Evolutionary conservation across 2,888 invertebrate genomes (phyloP).

Genomic region (Lasioglossum villosulum): DNA sequence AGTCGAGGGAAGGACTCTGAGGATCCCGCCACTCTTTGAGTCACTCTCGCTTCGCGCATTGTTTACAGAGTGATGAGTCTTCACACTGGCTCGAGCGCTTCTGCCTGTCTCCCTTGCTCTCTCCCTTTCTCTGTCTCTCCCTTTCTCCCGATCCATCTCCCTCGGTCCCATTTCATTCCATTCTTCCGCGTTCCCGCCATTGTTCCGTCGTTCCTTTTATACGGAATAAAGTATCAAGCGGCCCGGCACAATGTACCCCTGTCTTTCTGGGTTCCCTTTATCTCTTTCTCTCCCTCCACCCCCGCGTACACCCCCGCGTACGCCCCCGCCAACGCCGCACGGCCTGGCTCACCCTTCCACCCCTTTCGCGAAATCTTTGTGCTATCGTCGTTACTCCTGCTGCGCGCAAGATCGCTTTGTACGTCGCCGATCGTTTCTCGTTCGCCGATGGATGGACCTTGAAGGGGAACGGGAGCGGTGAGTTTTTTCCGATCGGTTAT

Average conservation of each 20-base stretch:
- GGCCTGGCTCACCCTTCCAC: constrained; percentile 26
- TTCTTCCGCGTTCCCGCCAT: constrained; percentile 82
- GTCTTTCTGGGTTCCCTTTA: constrained; percentile 77
- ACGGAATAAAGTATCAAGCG: constrained; percentile 83
- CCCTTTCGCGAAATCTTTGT: constrained; percentile 71
- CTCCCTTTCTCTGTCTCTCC: constrained; percentile 65
- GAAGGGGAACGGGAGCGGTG: constrained; percentile 24
- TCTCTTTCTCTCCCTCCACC: constrained; percentile 65
- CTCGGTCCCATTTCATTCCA: constrained; percentile 81
- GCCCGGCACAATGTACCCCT: constrained; percentile 82
- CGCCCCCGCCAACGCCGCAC: not conserved
- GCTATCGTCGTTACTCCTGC: constrained; percentile 60
- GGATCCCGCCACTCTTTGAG: constrained; percentile 78
- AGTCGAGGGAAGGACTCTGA: constrained; percentile 68
- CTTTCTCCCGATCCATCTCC: constrained; percentile 73
- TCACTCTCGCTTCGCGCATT: constrained; percentile 81
- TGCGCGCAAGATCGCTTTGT: constrained; percentile 60
- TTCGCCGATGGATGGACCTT: constrained; percentile 54
- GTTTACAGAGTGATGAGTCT: constrained; percentile 84
- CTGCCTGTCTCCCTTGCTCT: constrained; percentile 67
- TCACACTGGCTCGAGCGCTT: constrained; percentile 79
- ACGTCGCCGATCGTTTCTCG: constrained; percentile 63
- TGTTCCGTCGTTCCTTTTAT: constrained; percentile 83
- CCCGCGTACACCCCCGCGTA: constrained; percentile 39
- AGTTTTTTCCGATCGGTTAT: not conserved